These are phyloP conservation scores for Brienomyrus brachyistius DNA, from an alignment of 2,113 vertebrate species.

Conservation along the genomic window DNA sequence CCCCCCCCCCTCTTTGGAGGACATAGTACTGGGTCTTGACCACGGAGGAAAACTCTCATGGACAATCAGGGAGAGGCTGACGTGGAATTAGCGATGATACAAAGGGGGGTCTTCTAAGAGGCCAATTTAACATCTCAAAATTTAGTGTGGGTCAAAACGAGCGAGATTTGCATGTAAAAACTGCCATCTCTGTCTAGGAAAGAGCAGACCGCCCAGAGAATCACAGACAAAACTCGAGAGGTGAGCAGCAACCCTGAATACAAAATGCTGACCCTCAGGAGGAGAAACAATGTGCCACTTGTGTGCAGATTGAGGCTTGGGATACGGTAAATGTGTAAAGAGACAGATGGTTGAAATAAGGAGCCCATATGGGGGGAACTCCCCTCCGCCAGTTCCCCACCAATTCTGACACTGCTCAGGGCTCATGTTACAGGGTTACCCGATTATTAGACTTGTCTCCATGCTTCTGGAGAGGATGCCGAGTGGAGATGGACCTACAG, in stretches of 20 bases:
- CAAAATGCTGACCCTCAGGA: not conserved
- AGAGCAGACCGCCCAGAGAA: too few species aligned
- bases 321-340: too few species aligned
- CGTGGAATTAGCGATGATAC: not conserved
- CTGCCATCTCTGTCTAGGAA: not conserved
- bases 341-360: too few species aligned
- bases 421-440: too few species aligned
- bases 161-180: not conserved
- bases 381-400: too few species aligned
- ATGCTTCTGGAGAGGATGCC: too few species aligned
- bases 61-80: not conserved
- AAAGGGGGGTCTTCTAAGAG: not conserved
- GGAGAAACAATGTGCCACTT: not conserved
- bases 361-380: too few species aligned
- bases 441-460: too few species aligned
- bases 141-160: not conserved
- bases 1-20: too few species aligned
- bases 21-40: not conserved
- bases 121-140: not conserved
- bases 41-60: not conserved
- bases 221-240: not conserved
- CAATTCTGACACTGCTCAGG: too few species aligned
- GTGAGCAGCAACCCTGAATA: not conserved
- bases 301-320: not conserved
- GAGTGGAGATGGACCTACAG: too few species aligned